These are phyloP conservation scores for Chelonoidis abingdonii DNA, from an alignment of 2,113 vertebrate genomes.

Conservation along the genomic window DNA sequence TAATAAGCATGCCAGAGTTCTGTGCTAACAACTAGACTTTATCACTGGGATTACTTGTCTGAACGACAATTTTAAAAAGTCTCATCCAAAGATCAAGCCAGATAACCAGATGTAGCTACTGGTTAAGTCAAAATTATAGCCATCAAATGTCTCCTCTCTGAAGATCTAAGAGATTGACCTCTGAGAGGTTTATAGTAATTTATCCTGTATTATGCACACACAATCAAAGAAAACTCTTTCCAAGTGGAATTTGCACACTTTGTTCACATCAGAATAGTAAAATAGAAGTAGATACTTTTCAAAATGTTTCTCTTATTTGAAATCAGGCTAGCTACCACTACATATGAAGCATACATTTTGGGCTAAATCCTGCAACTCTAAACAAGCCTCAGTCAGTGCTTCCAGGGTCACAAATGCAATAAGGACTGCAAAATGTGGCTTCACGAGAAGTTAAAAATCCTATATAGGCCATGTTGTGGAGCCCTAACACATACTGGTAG, in stretches of 20 bases:
- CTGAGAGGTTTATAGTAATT: neutral
- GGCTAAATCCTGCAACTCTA: neutral
- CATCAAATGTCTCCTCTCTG: neutral
- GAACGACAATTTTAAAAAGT: neutral
- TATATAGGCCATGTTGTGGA: conserved; percentile 30
- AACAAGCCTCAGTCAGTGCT: neutral
- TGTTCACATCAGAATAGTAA: neutral
- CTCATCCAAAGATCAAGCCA: neutral
- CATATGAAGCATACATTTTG: neutral
- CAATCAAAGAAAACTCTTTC: neutral
- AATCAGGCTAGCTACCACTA: neutral
- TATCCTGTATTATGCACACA: rapidly evolving
- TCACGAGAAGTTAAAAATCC: conserved; percentile 22
- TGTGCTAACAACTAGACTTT: neutral
- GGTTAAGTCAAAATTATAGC: neutral
- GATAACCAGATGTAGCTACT: neutral
- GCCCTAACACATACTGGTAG: neutral
- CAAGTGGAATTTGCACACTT: neutral
- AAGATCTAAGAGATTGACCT: neutral
- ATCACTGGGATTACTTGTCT: neutral
- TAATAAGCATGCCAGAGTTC: neutral
- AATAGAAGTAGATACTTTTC: neutral
- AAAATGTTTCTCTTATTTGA: neutral
- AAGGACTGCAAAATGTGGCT: neutral
- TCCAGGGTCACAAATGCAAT: neutral